These are phyloP conservation scores for Autographa pulchrina DNA, from an alignment of 2,888 invertebrate species.

Conservation along the genomic window DNA sequence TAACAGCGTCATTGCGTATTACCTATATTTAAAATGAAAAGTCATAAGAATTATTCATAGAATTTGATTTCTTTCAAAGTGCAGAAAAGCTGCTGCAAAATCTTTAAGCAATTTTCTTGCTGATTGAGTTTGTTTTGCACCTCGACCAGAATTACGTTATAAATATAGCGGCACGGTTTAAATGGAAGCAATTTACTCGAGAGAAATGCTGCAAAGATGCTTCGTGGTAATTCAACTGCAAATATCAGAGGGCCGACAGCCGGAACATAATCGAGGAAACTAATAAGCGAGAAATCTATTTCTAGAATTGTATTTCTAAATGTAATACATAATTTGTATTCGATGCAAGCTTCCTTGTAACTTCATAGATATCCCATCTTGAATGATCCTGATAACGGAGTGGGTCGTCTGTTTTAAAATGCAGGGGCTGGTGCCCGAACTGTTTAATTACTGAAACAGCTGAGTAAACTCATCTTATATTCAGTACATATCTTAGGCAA, in stretches of 20 bases:
- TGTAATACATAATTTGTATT: background rate
- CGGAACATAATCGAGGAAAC: background rate
- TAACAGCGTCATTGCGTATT: too few relatives aligned
- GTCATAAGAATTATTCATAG: too few relatives aligned
- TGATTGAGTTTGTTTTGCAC: background rate
- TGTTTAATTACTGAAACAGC: conserved; percentile 28
- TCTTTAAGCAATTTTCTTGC: background rate
- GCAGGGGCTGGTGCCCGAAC: conserved; percentile 1
- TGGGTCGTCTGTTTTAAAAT: background rate
- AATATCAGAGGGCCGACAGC: background rate
- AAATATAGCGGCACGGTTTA: background rate
- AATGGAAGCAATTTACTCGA: background rate
- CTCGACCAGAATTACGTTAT: background rate
- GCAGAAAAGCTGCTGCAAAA: background rate
- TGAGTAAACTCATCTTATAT: conserved; percentile 28
- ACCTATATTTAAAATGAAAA: too few relatives aligned
- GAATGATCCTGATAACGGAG: too few relatives aligned
- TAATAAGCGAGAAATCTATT: background rate
- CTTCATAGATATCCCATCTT: background rate
- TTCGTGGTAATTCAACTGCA: background rate
- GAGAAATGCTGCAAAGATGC: background rate
- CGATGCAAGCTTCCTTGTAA: background rate
- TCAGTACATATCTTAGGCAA: conserved; percentile 21
- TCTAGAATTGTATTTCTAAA: background rate
- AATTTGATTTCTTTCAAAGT: too few relatives aligned